Percentiles rank a stretch among this genome's conserved stretches.
Evolutionary conservation across 2,797 vertebrate species (phyloP).

Genomic region (Xenops minutus): DNA sequence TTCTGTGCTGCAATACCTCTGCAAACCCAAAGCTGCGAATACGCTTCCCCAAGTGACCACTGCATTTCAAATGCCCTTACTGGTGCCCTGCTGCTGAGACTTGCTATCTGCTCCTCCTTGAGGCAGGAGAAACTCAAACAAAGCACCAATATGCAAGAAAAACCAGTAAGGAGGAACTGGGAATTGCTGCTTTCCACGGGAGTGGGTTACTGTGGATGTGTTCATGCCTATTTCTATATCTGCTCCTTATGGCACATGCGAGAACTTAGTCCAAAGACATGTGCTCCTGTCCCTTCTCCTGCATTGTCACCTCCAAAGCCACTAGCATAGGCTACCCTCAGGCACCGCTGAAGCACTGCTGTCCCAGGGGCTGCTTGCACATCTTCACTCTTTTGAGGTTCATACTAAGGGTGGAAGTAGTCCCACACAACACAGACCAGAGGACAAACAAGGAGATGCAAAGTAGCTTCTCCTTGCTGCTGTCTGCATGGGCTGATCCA

Average conservation of each 20-base stretch:
- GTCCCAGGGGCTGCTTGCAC: background rate
- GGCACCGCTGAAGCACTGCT: background rate
- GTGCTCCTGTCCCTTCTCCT: background rate
- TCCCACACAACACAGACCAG: background rate
- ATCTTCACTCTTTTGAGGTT: background rate
- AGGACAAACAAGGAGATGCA: background rate
- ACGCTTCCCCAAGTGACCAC: background rate
- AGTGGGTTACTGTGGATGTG: background rate
- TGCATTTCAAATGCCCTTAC: background rate
- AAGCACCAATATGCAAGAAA: background rate
- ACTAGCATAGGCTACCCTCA: background rate
- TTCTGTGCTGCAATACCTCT: background rate
- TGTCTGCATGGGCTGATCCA: background rate
- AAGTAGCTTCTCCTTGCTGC: background rate
- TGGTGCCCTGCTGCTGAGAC: background rate
- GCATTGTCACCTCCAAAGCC: background rate
- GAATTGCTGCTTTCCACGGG: background rate
- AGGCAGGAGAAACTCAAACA: background rate
- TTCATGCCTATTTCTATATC: background rate
- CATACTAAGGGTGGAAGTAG: background rate
- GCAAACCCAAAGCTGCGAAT: background rate
- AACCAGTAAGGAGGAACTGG: background rate
- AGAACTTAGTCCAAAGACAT: background rate
- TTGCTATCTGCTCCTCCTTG: background rate
- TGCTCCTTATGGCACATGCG: accelerated